Evolutionary conservation across 2,113 vertebrate genomes (phyloP), one percentile per base, ranked within the genome.

Genomic region (Centropus bengalensis): DNA sequence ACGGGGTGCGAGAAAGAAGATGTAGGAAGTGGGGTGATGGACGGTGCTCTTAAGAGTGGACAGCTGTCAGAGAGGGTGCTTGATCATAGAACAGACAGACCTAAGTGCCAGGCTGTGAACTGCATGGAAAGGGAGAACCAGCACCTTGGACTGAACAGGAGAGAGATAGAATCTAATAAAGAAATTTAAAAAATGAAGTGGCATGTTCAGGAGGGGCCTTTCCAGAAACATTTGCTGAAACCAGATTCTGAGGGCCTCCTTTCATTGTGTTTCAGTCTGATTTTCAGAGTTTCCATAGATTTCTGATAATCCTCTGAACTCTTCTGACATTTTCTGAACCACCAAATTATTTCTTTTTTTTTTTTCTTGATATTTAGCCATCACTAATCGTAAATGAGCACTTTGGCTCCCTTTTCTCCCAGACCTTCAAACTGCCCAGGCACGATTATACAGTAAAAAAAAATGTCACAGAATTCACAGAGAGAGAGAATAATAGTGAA

Each of bases 401-500:
- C 28, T 81, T 91, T 81, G 69, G 40, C 58, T 95, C 83, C 91
- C 66, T 90, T 83, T 88, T 38, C 91, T 84, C 51, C 40, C 88
- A 95, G 86, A 82, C 81, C 36, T 75, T 87, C 71, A 81, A 95
- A 93, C 81, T 75, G 77, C 81, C 73, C 96, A 91, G 81, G 91
- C 88, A 93, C 24, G 14, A 84, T 82, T 52, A 95, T 93, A 86
- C 80, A 91, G 27, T 64, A 86, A 94, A 95, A 36, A 36, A 36
- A 95, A 96, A 96, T 52, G 94, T 95, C 94, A 86, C 80, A 95
- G 82, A 19, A 95, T 91, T 95, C 54, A 1, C 92, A 89, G 69
- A 93, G 91, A 85, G 86, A 78, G 83, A 79, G 84, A 96, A 94
- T 71, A 96, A 96, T 82, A 82, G 91, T 33, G 40, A 96, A 97